These are phyloP conservation scores for Hyaena hyaena DNA, from an alignment of 2,113 vertebrate genomes.

Conservation along the genomic window DNA sequence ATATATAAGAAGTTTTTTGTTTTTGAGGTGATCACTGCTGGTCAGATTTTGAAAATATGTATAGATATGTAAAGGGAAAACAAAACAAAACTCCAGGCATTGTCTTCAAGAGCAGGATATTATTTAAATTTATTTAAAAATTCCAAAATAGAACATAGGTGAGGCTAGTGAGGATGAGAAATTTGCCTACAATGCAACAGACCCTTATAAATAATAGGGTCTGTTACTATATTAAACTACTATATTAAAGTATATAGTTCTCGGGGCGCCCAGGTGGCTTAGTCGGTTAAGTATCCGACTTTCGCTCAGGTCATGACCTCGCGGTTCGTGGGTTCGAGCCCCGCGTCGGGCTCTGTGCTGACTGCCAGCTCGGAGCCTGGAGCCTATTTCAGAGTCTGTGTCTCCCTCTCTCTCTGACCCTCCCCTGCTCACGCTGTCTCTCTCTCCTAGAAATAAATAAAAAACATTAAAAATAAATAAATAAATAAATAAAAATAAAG, in stretches of 20 bases:
- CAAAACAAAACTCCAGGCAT: neutral
- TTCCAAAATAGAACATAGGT: neutral
- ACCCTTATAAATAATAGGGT: neutral
- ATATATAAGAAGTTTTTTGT: neutral
- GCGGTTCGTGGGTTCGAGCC: too few relatives aligned
- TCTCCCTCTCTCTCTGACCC: too few relatives aligned
- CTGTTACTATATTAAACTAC: neutral
- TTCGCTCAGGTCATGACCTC: too few relatives aligned
- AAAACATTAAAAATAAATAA: too few relatives aligned
- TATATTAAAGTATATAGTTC: neutral
- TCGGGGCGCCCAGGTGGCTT: too few relatives aligned
- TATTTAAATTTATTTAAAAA: slow-evolving; percentile 1
- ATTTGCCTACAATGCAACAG: neutral
- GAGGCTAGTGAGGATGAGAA: neutral
- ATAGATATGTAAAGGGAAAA: neutral
- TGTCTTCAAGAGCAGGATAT: neutral
- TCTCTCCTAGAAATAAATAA: too few relatives aligned
- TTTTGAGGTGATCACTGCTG: neutral
- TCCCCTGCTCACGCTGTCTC: too few relatives aligned
- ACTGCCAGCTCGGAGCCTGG: too few relatives aligned
- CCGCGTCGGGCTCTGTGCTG: too few relatives aligned
- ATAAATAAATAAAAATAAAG: too few relatives aligned
- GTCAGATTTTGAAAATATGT: neutral
- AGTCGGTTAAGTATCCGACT: too few relatives aligned
- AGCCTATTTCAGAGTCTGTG: too few relatives aligned